phyloP scores from a whole-genome alignment of 2,797 vertebrate genomes.

The Cyclopterus lumpus region DNA sequence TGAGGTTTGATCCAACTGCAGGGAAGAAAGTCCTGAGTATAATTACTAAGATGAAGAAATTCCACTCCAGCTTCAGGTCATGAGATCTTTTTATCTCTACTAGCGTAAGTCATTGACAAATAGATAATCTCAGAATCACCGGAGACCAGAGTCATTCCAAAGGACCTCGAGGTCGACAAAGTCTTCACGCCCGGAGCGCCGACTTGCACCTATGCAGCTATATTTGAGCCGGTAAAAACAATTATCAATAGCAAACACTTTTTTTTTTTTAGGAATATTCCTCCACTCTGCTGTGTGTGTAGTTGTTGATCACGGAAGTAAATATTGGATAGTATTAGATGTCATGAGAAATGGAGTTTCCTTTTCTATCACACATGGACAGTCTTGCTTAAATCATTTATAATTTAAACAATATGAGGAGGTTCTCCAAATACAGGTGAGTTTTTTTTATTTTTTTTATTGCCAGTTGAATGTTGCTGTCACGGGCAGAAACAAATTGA shows the following conservation, averaged over 20 bases:
- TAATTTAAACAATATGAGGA: not conserved
- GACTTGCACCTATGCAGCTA: not conserved
- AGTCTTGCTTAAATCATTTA: not conserved
- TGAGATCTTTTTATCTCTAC: constrained; percentile 53
- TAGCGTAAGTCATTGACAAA: constrained; percentile 45
- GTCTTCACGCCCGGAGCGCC: constrained; percentile 13
- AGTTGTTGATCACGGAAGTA: not conserved
- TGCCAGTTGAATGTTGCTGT: not conserved
- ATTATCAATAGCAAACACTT: not conserved
- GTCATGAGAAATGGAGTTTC: not conserved
- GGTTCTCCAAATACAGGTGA: not conserved
- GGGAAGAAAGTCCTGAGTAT: constrained; percentile 60
- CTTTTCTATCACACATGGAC: not conserved
- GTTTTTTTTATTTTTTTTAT: not conserved
- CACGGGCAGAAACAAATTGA: not conserved
- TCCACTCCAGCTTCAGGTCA: constrained; percentile 60
- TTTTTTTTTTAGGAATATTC: not conserved
- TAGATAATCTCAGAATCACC: constrained; percentile 54
- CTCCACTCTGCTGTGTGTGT: not conserved
- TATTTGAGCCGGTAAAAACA: not conserved
- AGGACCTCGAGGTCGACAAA: constrained; percentile 35
- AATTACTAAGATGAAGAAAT: constrained; percentile 65
- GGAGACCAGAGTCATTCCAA: constrained; percentile 50
- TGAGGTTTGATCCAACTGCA: constrained; percentile 44
- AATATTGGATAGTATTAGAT: not conserved